Conservation (phyloP, 1,140 invertebrate genomes). For the Theocolax elegans region DNA sequence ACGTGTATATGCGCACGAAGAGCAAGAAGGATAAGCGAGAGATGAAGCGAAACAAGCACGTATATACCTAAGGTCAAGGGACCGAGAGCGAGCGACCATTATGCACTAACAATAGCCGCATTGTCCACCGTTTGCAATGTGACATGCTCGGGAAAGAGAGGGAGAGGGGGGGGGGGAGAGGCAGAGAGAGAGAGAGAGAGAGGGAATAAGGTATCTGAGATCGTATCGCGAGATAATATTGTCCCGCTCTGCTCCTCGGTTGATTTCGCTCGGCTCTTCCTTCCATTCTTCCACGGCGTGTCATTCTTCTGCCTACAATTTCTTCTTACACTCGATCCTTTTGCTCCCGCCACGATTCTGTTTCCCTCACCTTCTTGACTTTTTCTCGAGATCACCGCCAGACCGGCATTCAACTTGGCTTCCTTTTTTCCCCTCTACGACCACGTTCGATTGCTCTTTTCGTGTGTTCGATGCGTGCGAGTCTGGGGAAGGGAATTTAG, state of each 20-base stretch:
- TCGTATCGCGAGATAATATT: constrained; percentile 60
- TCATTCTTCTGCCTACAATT: constrained; percentile 15
- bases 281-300: constrained; percentile 13
- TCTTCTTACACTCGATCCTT: background rate
- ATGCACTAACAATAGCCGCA: constrained; percentile 62
- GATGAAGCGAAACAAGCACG: constrained; percentile 41
- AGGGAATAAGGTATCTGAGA: constrained; percentile 51
- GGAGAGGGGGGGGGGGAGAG: background rate
- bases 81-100: constrained; percentile 51
- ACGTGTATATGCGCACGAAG: background rate
- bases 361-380: background rate
- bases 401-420: background rate
- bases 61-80: constrained; percentile 58
- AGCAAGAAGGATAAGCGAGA: constrained; percentile 11
- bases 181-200: background rate
- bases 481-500: constrained; percentile 1
- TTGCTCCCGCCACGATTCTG: background rate
- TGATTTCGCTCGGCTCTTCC: constrained; percentile 32
- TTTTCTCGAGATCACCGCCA: background rate
- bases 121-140: constrained; percentile 61
- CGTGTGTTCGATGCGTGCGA: background rate
- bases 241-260: constrained; percentile 44
- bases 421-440: background rate
- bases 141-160: constrained; percentile 49
- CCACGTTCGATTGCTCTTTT: background rate